Conservation (phyloP, 2,888 invertebrate species). For the Chrysolina haemoptera region DNA sequence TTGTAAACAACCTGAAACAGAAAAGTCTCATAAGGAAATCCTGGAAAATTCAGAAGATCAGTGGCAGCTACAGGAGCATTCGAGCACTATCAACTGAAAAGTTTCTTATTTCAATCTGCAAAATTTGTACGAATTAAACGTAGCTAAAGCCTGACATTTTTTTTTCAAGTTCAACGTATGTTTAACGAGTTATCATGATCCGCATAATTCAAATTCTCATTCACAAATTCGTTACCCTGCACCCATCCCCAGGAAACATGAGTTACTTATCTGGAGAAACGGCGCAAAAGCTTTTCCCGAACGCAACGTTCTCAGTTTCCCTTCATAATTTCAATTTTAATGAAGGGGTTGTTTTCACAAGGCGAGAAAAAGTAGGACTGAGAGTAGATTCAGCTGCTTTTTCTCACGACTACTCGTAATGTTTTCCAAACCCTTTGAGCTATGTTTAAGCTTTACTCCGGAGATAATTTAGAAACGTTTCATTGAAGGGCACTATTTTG, state of each 20-base stretch:
- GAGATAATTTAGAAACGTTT: slow-evolving; percentile 21
- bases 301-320: slow-evolving; percentile 42
- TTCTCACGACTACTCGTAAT: slow-evolving; percentile 58
- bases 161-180: too few species aligned
- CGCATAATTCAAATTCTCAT: background rate
- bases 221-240: background rate
- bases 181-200: background rate
- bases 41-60: too few species aligned
- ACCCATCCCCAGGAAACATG: background rate
- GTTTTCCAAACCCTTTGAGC: slow-evolving; percentile 54
- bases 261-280: background rate
- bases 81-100: too few species aligned
- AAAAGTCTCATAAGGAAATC: too few species aligned
- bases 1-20: too few species aligned
- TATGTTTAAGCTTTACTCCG: slow-evolving; percentile 29
- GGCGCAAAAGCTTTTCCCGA: background rate
- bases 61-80: too few species aligned
- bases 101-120: too few species aligned
- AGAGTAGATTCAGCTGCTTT: slow-evolving; percentile 58
- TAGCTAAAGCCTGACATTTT: too few species aligned
- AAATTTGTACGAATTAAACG: too few species aligned
- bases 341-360: slow-evolving; percentile 29
- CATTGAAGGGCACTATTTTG: slow-evolving; percentile 21
- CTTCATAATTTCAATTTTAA: slow-evolving; percentile 46
- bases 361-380: slow-evolving; percentile 53